Base-by-base conservation (phyloP, 2,888 invertebrate species). In the Eucera pruinosa region DNA sequence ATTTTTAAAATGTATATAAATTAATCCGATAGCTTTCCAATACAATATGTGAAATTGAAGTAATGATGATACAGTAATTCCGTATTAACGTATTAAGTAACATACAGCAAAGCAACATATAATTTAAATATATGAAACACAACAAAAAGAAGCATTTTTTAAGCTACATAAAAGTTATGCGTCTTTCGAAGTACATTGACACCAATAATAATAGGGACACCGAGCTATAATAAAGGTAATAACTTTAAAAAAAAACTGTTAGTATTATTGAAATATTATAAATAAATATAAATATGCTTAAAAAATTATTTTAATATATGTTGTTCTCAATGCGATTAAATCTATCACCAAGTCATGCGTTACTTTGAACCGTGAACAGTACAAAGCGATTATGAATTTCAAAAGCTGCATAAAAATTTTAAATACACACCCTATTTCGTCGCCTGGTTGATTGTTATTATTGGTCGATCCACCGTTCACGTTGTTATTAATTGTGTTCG, bases 341-440 rank as follows among this genome's bases (percentile, higher is more conserved):
- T 65, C 30, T 71, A 60, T 23, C 11, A 13, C 20, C 61, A 43
- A 20, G 45, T 15, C 64, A 75, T 71, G 71, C 74, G 27, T 36
- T 57, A 41, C 47, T n/a, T 65, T 58, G 58, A 58, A 45, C 30
- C 41, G 64, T 48, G 33, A 54, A 25, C 33, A 64, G 13, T 57
- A 62, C 2, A 25, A 55, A 75, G 62, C 62, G 9, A 36, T 75
- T 52, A 58, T 25, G 25, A 67, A 60, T 66, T 20, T 47, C 11
- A 60, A 68, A 36, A 48, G 25, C 48, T 27, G 15, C 5, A 18
- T n/a, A 36, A 72, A 69, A 71, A 36, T 18, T 71, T 52, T 43
- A 50, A 65, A 83, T 89, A 91, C 92, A 88, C 90, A 92, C 92
- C 91, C 92, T 66, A 89, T 89, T 79, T 92, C 92, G 70, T 84